Conservation (phyloP, 2,113 vertebrate genomes). For the Eudyptes chrysolophus region DNA sequence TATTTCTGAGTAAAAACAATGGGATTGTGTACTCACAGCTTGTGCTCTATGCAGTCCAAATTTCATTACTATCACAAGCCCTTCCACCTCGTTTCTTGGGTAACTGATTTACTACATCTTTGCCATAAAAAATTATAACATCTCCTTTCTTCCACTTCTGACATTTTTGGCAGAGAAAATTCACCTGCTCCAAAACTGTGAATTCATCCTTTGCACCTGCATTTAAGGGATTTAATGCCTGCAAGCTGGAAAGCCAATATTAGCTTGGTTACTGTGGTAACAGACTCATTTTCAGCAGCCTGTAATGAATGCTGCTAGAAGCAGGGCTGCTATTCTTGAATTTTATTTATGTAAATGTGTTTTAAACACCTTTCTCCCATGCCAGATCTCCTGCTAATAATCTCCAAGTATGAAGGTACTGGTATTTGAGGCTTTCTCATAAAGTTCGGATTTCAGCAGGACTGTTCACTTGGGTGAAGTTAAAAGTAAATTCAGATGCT, state of each 20-base stretch:
- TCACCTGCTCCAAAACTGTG: neutral
- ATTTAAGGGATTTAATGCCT: conserved; percentile 43
- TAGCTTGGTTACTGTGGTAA: conserved; percentile 65
- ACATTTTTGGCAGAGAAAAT: neutral
- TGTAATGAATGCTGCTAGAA: conserved; percentile 42
- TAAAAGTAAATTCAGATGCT: neutral
- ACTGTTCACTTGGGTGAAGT: neutral
- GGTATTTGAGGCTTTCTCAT: neutral
- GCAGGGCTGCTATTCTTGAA: conserved; percentile 49
- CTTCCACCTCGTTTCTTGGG: neutral
- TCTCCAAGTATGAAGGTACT: neutral
- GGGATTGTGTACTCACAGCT: neutral
- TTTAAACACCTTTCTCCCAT: conserved; percentile 21
- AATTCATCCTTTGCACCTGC: conserved; percentile 24
- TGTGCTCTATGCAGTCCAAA: neutral
- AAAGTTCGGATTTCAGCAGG: neutral
- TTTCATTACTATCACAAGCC: neutral
- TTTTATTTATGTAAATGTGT: conserved; percentile 52
- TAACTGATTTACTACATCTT: neutral
- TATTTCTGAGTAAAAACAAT: neutral
- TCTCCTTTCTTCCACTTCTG: neutral
- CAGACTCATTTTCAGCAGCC: conserved; percentile 55
- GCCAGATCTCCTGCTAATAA: neutral
- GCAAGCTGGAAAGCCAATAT: conserved; percentile 43
- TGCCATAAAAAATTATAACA: neutral